A percentile compares a stretch with the other conserved stretches of the same genome.
phyloP scores from a whole-genome alignment of 2,797 vertebrate species.

The Epinephelus awoara region DNA sequence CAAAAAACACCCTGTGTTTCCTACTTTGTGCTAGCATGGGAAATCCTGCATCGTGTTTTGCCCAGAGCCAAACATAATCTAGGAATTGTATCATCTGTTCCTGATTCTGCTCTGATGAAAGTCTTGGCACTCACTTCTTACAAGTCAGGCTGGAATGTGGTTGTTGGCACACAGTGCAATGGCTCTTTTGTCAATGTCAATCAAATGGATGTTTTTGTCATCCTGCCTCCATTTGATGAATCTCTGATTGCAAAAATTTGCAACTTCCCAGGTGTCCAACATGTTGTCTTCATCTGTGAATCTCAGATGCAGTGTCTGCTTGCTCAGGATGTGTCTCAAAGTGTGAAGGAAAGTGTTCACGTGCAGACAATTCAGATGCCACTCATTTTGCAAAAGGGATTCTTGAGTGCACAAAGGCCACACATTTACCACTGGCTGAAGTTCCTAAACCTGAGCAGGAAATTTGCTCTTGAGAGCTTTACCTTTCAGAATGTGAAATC shows the following conservation, averaged over 20 bases:
- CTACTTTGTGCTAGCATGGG: conserved; percentile 88
- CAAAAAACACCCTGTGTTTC: conserved; percentile 87
- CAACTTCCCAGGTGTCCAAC: conserved; percentile 68
- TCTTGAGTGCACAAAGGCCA: conserved; percentile 74
- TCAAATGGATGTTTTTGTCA: conserved; percentile 77
- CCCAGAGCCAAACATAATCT: conserved; percentile 78
- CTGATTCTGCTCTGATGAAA: conserved; percentile 77
- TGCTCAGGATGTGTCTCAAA: conserved; percentile 61
- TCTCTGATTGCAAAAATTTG: conserved; percentile 67
- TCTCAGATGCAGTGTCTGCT: conserved; percentile 55
- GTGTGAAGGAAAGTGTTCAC: conserved; percentile 72
- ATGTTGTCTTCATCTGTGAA: conserved; percentile 83
- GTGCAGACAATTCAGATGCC: conserved; percentile 80
- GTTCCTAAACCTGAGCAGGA: conserved; percentile 74
- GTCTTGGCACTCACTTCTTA: conserved; percentile 71
- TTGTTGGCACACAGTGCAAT: conserved; percentile 54
- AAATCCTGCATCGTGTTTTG: conserved; percentile 83
- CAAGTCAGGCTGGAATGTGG: conserved; percentile 80
- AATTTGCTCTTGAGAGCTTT: conserved; percentile 68
- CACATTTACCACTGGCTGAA: conserved; percentile 82
- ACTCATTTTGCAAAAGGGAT: conserved; percentile 85
- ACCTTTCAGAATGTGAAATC: conserved; percentile 78
- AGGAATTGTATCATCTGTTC: conserved; percentile 73
- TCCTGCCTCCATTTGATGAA: conserved; percentile 83
- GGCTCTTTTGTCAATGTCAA: conserved; percentile 51